Evolutionary conservation across 2,888 invertebrate genomes (phyloP), one percentile per base, ranked within the genome.

Genomic region (Eupithecia centaureata): DNA sequence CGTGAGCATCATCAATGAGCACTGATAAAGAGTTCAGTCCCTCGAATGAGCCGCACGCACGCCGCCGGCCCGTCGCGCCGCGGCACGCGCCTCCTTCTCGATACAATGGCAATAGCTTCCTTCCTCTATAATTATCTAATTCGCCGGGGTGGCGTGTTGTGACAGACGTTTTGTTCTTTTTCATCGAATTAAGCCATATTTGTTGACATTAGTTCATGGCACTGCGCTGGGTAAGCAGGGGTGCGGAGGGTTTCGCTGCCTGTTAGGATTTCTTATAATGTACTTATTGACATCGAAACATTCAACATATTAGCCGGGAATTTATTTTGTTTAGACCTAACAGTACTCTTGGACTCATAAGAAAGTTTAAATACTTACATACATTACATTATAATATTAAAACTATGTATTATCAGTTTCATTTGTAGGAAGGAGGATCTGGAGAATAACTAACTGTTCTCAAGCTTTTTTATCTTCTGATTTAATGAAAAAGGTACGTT

Each of bases 21-120:
- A 58, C 33, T 65, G 67, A 67, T 65, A 67, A 70, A 63, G 70
- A 68, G 56, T 73, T 66, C 27, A 63, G 28, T 70, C 10, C 10
- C 47, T 22, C 18, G 32, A 66, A 62, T 71, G 58, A 70, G 33
- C 63, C 69, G 22, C 47, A 25, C 51, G 51, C 10, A 5, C 66
- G 59, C 56, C 52, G 28, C 38, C 5, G 22, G 35, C 56, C 56
- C 35, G 32, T 5, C 42, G 38, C 51, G 27, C 32, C 10, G 51
- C 3, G 22, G 25, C 62, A 38, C 66, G 59, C 38, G 51, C 58
- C 32, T 56, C 27, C 64, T 8, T 25, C 42, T 63, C 30, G 67
- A 52, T 51, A 75, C 75, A 79, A 76, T 76, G 76, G 77, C 78
- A 79, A 77, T 83, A 83, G 82, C 84, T 84, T 85, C 85, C 83